phyloP scores from a whole-genome alignment of 2,797 vertebrate species.

The Pampus argenteus region DNA sequence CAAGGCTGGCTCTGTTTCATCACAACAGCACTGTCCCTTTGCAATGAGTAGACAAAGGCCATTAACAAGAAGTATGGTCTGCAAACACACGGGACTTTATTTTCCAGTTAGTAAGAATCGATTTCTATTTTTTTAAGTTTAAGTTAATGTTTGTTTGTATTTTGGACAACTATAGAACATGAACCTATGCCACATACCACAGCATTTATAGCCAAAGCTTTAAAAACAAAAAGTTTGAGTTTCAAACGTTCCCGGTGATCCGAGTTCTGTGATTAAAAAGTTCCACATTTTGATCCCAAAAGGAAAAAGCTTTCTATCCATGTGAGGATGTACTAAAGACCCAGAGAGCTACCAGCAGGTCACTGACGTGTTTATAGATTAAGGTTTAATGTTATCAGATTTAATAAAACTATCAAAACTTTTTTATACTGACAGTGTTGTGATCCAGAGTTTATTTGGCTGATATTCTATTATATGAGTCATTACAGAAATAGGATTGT shows the following conservation, averaged over 20 bases:
- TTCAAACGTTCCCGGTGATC: too few relatives aligned
- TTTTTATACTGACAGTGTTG: too few relatives aligned
- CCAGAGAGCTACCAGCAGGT: too few relatives aligned
- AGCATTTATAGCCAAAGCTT: not conserved
- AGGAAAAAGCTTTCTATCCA: too few relatives aligned
- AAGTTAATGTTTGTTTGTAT: not conserved
- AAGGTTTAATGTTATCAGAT: not conserved
- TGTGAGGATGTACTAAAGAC: too few relatives aligned
- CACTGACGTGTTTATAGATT: not conserved
- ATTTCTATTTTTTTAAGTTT: not conserved
- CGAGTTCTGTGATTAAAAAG: too few relatives aligned
- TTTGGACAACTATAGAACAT: not conserved
- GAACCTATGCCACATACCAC: not conserved
- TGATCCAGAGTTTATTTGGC: too few relatives aligned
- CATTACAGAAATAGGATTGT: too few relatives aligned
- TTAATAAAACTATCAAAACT: too few relatives aligned
- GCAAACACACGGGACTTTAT: slow-evolving; percentile 15
- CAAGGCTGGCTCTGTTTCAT: slow-evolving; percentile 54
- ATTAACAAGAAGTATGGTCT: slow-evolving; percentile 30
- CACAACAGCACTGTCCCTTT: slow-evolving; percentile 39
- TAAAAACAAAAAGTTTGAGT: too few relatives aligned
- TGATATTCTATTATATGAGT: too few relatives aligned
- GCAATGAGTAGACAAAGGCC: slow-evolving; percentile 24
- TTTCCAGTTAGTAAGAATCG: slow-evolving; percentile 36
- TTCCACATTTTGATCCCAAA: too few relatives aligned